Conservation (phyloP, 2,888 invertebrate species). For the Tholera decimalis region DNA sequence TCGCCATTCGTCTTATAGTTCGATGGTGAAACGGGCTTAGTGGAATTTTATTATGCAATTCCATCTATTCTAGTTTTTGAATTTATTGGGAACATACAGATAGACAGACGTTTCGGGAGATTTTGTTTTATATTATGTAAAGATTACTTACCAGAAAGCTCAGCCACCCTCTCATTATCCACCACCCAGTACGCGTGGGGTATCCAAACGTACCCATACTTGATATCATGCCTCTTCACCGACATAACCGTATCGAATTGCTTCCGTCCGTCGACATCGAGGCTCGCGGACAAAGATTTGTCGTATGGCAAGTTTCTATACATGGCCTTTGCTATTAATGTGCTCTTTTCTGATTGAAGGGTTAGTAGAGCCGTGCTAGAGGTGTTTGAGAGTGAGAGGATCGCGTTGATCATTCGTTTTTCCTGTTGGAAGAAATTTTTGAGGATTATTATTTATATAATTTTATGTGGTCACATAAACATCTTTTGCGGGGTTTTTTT, state of each 20-base stretch:
- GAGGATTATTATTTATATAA: no score
- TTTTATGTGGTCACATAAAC: no score
- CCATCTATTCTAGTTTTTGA: no score
- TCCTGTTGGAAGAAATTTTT: slow-evolving; percentile 74
- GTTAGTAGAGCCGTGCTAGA: slow-evolving; percentile 89
- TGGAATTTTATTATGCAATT: no score
- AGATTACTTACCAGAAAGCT: slow-evolving; percentile 56
- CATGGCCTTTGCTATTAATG: slow-evolving; percentile 93
- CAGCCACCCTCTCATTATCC: slow-evolving; percentile 93
- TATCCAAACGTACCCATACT: slow-evolving; percentile 93
- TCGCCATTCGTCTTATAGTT: no score
- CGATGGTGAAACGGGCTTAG: no score
- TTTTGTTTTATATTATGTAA: no score
- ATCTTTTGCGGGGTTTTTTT: no score
- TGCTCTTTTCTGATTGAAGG: slow-evolving; percentile 93
- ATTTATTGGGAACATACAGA: no score
- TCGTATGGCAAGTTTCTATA: slow-evolving; percentile 94
- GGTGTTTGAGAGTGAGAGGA: slow-evolving; percentile 81
- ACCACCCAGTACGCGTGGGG: slow-evolving; percentile 94
- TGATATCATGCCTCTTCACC: slow-evolving; percentile 90
- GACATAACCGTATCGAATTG: slow-evolving; percentile 93
- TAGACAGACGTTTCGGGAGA: no score
- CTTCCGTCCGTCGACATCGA: slow-evolving; percentile 94
- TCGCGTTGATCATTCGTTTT: slow-evolving; percentile 88
- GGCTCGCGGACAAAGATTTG: slow-evolving; percentile 93